Percentiles rank a stretch among this genome's conserved stretches.
phyloP scores from a whole-genome alignment of 2,888 invertebrate genomes.

The Machimus rusticus region DNA sequence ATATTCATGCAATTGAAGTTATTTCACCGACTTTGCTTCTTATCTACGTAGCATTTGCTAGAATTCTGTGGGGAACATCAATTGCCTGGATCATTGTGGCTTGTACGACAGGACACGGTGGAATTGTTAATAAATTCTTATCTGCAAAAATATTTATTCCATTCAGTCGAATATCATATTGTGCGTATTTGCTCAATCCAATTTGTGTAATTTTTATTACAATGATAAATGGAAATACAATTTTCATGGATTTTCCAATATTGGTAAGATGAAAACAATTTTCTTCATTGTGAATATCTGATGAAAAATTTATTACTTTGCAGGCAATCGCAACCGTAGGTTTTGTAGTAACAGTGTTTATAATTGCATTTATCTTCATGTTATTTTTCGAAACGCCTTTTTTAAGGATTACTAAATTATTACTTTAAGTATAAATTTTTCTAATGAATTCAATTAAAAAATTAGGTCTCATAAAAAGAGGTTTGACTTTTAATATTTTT shows the following conservation, averaged over 20 bases:
- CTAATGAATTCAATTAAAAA: background rate
- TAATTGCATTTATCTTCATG: slow-evolving; percentile 46
- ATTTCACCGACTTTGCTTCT: slow-evolving; percentile 59
- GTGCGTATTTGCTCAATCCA: slow-evolving; percentile 65
- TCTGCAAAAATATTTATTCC: slow-evolving; percentile 48
- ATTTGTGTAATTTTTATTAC: slow-evolving; percentile 61
- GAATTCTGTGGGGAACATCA: slow-evolving; percentile 64
- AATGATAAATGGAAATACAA: slow-evolving; percentile 47
- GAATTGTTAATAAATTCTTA: slow-evolving; percentile 62
- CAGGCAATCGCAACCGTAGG: slow-evolving; percentile 44
- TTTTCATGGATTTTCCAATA: slow-evolving; percentile 15
- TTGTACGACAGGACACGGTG: slow-evolving; percentile 64
- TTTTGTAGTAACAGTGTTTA: slow-evolving; percentile 41
- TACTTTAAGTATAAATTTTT: background rate
- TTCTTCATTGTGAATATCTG: background rate
- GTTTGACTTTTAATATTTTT: too few relatives aligned
- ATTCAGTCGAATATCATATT: slow-evolving; percentile 64
- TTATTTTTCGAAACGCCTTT: slow-evolving; percentile 47
- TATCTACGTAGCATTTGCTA: slow-evolving; percentile 61
- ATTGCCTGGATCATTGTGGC: slow-evolving; percentile 65
- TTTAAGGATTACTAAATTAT: slow-evolving; percentile 40
- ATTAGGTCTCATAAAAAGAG: too few relatives aligned
- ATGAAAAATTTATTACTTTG: background rate
- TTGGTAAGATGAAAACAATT: slow-evolving; percentile 53
- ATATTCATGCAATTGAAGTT: slow-evolving; percentile 59